Conservation (phyloP, 2,888 invertebrate genomes). For the Aphidius colemani region DNA sequence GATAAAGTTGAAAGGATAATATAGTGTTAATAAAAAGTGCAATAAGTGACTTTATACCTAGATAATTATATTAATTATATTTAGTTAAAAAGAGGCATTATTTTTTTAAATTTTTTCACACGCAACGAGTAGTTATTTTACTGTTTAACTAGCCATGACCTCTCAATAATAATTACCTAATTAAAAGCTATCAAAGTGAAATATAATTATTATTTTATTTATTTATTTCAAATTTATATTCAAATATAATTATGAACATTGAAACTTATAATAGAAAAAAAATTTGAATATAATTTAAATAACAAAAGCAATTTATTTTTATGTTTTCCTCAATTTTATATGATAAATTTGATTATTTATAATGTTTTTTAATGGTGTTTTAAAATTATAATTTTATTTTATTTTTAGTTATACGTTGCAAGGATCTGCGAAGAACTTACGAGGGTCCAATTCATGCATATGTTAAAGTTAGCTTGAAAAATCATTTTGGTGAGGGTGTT, state of each 20-base stretch:
- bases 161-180: conserved; percentile 30
- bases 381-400: conserved; percentile 21
- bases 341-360: background rate
- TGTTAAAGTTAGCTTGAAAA: conserved; percentile 70
- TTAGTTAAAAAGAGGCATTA: conserved; percentile 1
- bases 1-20: no score
- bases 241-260: background rate
- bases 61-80: background rate
- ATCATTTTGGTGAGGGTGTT: conserved; percentile 62
- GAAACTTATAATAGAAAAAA: background rate
- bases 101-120: background rate
- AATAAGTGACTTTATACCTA: no score
- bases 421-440: conserved; percentile 71
- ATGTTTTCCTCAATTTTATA: background rate
- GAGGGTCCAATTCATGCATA: conserved; percentile 79
- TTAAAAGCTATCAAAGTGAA: conserved; percentile 20
- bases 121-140: background rate
- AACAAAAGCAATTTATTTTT: no score
- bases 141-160: conserved; percentile 18
- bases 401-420: conserved; percentile 74
- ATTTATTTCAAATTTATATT: conserved; percentile 10
- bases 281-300: background rate
- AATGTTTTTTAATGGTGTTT: conserved; percentile 6
- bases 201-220: no score
- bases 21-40: no score